Evolutionary conservation across 2,113 vertebrate species (phyloP).

Genomic region (Oreocharis arfaki): DNA sequence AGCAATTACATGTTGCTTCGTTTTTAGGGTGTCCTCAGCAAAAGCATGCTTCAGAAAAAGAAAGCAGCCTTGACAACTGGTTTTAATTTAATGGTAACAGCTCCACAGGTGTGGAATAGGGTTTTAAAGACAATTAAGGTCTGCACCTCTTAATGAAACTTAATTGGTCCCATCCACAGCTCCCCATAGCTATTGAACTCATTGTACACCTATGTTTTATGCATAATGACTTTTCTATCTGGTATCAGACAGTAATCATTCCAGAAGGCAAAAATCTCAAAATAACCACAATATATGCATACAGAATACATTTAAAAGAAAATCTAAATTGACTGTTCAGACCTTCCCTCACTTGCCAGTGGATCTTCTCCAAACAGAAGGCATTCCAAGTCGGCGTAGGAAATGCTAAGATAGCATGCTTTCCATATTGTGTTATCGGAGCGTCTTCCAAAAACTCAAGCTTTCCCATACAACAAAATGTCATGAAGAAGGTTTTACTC

Average conservation of each 20-base stretch:
- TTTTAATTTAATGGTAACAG: background rate
- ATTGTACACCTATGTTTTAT: conserved; percentile 73
- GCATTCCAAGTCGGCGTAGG: conserved; percentile 75
- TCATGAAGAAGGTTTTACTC: conserved; percentile 71
- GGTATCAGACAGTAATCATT: conserved; percentile 79
- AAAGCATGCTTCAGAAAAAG: background rate
- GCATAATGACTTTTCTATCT: conserved; percentile 78
- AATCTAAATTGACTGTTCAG: conserved; percentile 81
- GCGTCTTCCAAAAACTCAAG: conserved; percentile 72
- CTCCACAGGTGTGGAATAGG: conserved; percentile 45
- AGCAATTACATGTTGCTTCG: background rate
- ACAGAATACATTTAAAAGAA: conserved; percentile 82
- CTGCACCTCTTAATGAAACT: conserved; percentile 44
- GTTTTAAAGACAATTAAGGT: conserved; percentile 65
- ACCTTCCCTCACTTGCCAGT: conserved; percentile 78
- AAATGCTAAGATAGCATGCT: conserved; percentile 74
- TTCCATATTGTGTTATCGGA: conserved; percentile 74
- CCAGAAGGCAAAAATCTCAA: conserved; percentile 84
- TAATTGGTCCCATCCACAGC: conserved; percentile 55
- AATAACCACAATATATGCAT: conserved; percentile 80
- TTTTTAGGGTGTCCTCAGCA: background rate
- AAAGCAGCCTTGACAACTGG: background rate
- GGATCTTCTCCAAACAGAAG: conserved; percentile 77
- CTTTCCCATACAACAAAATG: conserved; percentile 74
- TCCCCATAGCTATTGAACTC: conserved; percentile 59